Evolutionary conservation across 2,797 vertebrate genomes (phyloP).

Genomic region (Ispidina picta): DNA sequence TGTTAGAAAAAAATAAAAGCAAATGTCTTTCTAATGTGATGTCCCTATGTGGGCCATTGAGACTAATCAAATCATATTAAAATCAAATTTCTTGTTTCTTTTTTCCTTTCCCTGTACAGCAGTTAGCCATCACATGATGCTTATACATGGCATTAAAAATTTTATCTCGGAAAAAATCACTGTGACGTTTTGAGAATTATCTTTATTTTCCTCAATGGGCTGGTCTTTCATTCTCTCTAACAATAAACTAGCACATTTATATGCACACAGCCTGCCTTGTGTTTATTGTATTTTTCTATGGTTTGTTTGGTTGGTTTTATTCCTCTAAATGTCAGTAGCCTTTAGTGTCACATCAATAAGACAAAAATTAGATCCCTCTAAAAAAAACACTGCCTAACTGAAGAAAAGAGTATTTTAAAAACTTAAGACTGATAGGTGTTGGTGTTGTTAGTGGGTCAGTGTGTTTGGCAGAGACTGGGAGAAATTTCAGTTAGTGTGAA

Average conservation of each 20-base stretch:
- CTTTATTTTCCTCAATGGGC: background rate
- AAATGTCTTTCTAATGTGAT: background rate
- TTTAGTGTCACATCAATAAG: background rate
- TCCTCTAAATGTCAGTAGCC: background rate
- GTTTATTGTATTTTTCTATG: background rate
- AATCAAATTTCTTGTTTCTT: background rate
- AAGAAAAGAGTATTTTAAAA: background rate
- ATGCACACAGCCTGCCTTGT: background rate
- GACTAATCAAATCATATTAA: conserved; percentile 12
- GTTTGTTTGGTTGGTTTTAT: background rate
- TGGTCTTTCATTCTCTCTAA: background rate
- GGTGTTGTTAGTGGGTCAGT: background rate
- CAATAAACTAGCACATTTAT: background rate
- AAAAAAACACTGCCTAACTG: background rate
- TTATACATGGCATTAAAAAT: background rate
- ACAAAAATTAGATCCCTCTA: background rate
- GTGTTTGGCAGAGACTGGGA: background rate
- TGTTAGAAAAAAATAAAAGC: background rate
- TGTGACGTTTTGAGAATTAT: background rate
- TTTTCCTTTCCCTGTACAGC: background rate
- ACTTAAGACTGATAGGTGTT: background rate
- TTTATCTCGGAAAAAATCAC: background rate
- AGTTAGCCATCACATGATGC: background rate
- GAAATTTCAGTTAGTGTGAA: background rate
- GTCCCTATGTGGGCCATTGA: background rate